Evolutionary conservation across 2,113 vertebrate species (phyloP).

Genomic region (Seriola dumerili): DNA sequence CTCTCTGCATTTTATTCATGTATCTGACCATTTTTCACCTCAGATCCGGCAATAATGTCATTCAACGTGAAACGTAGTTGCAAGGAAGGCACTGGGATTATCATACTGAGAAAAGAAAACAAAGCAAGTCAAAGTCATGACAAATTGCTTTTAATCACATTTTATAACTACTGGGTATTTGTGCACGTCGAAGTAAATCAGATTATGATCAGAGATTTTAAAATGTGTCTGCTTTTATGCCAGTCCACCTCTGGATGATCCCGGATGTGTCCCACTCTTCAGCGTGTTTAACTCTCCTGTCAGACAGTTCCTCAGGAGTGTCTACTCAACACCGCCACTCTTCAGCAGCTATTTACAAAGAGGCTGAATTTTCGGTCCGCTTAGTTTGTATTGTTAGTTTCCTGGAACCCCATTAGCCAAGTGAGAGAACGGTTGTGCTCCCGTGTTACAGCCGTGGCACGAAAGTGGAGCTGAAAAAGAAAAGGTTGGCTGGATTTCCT

Average conservation of each 20-base stretch:
- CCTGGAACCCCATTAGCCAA: slow-evolving; percentile 53
- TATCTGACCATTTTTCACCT: neutral
- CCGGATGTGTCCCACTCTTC: neutral
- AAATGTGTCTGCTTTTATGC: neutral
- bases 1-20: slow-evolving; percentile 19
- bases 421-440: slow-evolving; percentile 21
- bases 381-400: slow-evolving; percentile 18
- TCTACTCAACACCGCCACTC: neutral
- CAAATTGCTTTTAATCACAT: neutral
- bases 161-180: neutral
- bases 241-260: neutral
- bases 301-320: neutral
- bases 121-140: neutral
- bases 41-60: slow-evolving; percentile 7
- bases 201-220: neutral
- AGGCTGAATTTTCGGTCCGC: slow-evolving; percentile 30
- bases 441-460: slow-evolving; percentile 1
- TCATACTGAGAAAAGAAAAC: slow-evolving; percentile 4
- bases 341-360: neutral
- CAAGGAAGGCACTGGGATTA: neutral
- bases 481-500: slow-evolving; percentile 14
- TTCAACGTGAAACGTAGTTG: slow-evolving; percentile 39
- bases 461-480: slow-evolving; percentile 38
- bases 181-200: neutral
- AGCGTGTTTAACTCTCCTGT: too few species aligned